A percentile compares a stretch with the other conserved stretches of the same genome.
These are phyloP conservation scores for Tenualosa thibaudeaui DNA, from an alignment of 2,797 vertebrate species.

Conservation along the genomic window DNA sequence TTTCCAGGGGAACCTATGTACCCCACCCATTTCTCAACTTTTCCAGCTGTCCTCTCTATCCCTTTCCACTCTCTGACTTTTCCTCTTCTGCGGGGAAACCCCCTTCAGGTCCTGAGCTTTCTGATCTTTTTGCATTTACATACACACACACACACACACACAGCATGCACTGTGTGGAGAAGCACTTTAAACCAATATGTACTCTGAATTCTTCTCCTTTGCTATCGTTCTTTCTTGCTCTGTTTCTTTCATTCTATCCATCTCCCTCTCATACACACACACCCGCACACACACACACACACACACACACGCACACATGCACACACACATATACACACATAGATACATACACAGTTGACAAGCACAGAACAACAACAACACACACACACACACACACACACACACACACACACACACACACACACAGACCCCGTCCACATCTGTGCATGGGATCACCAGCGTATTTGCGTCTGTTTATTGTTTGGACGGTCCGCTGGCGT, in stretches of 20 bases:
- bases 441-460: constrained; percentile 4
- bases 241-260: background rate
- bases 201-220: background rate
- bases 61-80: background rate
- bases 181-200: too few species aligned
- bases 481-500: background rate
- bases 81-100: background rate
- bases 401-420: background rate
- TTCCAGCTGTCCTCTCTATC: background rate
- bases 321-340: background rate
- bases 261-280: background rate
- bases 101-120: background rate
- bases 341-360: background rate
- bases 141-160: too few species aligned
- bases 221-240: background rate
- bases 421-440: constrained; percentile 35
- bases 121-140: background rate
- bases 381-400: background rate
- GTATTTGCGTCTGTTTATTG: constrained; percentile 11
- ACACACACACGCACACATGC: background rate
- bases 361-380: background rate
- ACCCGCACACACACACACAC: too few species aligned
- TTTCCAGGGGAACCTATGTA: background rate
- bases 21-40: background rate
- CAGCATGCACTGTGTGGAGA: too few species aligned